phyloP scores from a whole-genome alignment of 2,888 invertebrate species.

The Onthophagus sagittarius region DNA sequence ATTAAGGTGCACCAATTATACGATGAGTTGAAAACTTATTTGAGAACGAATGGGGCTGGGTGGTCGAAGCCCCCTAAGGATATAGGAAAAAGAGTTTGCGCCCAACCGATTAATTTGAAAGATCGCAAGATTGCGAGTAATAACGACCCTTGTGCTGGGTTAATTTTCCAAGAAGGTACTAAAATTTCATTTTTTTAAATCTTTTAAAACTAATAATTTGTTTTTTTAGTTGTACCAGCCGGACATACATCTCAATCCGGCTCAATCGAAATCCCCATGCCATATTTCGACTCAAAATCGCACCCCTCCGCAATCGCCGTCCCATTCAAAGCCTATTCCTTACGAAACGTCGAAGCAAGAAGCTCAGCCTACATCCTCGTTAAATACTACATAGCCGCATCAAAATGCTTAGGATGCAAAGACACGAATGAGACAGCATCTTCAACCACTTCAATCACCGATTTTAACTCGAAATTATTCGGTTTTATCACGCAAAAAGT shows the following conservation, averaged over 20 bases:
- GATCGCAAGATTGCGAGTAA: slow-evolving; percentile 19
- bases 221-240: neutral
- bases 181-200: neutral
- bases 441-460: slow-evolving; percentile 22
- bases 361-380: slow-evolving; percentile 49
- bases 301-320: slow-evolving; percentile 58
- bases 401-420: slow-evolving; percentile 49
- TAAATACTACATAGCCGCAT: slow-evolving; percentile 51
- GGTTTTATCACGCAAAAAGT: slow-evolving; percentile 53
- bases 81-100: slow-evolving; percentile 14
- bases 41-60: slow-evolving; percentile 57
- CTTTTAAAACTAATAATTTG: neutral
- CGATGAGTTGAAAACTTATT: slow-evolving; percentile 55
- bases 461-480: slow-evolving; percentile 54
- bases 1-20: slow-evolving; percentile 55
- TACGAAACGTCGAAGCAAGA: slow-evolving; percentile 50
- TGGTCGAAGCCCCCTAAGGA: slow-evolving; percentile 49
- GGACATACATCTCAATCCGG: neutral
- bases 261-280: slow-evolving; percentile 48
- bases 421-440: slow-evolving; percentile 42
- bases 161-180: slow-evolving; percentile 16
- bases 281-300: slow-evolving; percentile 56
- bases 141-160: slow-evolving; percentile 31
- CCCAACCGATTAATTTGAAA: slow-evolving; percentile 17
- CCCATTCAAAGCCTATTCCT: slow-evolving; percentile 54